phyloP scores from a whole-genome alignment of 2,797 vertebrate species.

The Bradypodion ventrale region DNA sequence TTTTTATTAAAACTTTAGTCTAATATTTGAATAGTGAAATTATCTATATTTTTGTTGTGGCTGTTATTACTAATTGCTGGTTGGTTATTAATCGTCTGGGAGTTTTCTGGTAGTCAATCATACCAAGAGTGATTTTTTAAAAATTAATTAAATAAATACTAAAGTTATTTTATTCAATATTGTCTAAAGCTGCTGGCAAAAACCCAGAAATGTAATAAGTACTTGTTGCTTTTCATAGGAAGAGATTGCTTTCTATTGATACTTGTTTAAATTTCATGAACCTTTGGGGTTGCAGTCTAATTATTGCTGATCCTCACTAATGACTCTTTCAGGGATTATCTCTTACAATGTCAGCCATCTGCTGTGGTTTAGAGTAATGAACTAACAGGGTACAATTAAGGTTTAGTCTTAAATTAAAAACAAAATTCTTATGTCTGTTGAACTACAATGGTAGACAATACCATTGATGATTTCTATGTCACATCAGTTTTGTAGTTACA shows the following conservation, averaged over 20 bases:
- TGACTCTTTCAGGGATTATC: constrained; percentile 89
- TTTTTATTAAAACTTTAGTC: neutral
- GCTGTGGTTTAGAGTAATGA: constrained; percentile 75
- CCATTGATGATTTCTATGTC: neutral
- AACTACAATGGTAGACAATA: constrained; percentile 1
- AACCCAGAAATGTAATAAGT: constrained; percentile 21
- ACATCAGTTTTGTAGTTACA: constrained; percentile 19
- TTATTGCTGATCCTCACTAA: constrained; percentile 91
- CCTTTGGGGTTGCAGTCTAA: constrained; percentile 82
- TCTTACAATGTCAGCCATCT: constrained; percentile 87
- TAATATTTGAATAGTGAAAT: neutral
- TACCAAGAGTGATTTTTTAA: neutral
- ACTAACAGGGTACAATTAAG: constrained; percentile 63
- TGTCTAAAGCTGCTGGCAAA: neutral
- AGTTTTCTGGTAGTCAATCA: neutral
- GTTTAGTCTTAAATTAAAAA: constrained; percentile 59
- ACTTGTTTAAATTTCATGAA: constrained; percentile 23
- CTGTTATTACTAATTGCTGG: neutral
- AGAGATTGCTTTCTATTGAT: constrained; percentile 31
- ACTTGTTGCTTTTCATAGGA: constrained; percentile 27
- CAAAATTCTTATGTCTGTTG: constrained; percentile 30
- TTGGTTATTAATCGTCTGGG: neutral
- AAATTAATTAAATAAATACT: neutral
- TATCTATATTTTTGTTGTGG: neutral
- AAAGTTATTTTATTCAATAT: neutral